Conservation (phyloP, 2,113 vertebrate species). For the Varanus komodoensis region DNA sequence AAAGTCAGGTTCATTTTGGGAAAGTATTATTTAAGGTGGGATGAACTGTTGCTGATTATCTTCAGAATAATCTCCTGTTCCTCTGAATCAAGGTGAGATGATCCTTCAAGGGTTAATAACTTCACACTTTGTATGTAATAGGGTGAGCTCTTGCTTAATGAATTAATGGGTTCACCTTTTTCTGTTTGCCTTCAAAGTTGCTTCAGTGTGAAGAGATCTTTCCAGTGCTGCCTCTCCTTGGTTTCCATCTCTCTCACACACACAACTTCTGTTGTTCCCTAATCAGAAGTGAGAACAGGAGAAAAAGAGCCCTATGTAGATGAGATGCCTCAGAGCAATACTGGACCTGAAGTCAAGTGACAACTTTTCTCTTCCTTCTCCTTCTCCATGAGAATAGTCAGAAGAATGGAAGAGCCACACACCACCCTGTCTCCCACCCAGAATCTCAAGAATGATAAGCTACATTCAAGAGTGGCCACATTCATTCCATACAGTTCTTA, state of each 20-base stretch:
- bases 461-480: background rate
- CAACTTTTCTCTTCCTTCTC: background rate
- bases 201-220: background rate
- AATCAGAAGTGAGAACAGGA: background rate
- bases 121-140: background rate
- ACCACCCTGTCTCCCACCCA: background rate
- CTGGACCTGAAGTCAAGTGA: background rate
- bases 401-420: too few relatives aligned
- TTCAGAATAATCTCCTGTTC: background rate
- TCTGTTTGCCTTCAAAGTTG: background rate
- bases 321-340: background rate
- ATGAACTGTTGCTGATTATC: background rate
- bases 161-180: background rate
- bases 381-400: background rate
- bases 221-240: background rate
- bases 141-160: background rate
- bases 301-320: background rate
- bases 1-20: background rate
- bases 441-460: background rate
- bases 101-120: conserved; percentile 10
- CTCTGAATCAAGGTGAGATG: background rate
- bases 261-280: background rate
- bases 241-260: background rate
- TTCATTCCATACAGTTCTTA: background rate
- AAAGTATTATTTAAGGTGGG: conserved; percentile 45